phyloP scores from a whole-genome alignment of 2,888 invertebrate genomes.

The Tupiocoris notatus region DNA sequence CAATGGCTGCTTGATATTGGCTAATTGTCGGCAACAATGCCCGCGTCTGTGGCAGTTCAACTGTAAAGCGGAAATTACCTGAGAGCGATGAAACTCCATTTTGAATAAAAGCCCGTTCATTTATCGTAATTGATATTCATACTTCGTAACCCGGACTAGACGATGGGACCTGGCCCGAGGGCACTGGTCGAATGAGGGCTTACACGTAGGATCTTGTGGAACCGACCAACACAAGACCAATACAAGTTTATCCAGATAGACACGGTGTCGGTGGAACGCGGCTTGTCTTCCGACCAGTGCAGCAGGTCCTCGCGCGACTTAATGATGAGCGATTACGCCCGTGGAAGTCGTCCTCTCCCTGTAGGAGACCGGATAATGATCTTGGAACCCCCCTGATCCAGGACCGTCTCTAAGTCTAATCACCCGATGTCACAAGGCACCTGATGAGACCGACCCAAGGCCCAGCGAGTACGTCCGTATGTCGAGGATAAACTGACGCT shows the following conservation, averaged over 20 bases:
- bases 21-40: background rate
- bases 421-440: background rate
- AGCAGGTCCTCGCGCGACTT: background rate
- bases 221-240: background rate
- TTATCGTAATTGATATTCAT: background rate
- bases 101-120: background rate
- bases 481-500: background rate
- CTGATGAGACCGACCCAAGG: background rate
- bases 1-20: background rate
- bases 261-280: background rate
- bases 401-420: background rate
- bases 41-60: background rate
- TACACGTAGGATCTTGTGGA: background rate
- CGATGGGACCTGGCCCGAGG: too few relatives aligned
- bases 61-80: background rate
- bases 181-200: background rate
- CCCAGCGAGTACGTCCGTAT: background rate
- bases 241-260: background rate
- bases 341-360: background rate
- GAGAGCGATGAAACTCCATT: background rate
- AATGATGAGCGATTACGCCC: constrained; percentile 32
- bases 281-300: background rate
- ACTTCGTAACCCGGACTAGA: background rate
- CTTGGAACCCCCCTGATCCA: background rate
- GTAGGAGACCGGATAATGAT: background rate